Base-by-base conservation (phyloP, 2,888 invertebrate genomes). In the Gymnocheta viridis region DNA sequence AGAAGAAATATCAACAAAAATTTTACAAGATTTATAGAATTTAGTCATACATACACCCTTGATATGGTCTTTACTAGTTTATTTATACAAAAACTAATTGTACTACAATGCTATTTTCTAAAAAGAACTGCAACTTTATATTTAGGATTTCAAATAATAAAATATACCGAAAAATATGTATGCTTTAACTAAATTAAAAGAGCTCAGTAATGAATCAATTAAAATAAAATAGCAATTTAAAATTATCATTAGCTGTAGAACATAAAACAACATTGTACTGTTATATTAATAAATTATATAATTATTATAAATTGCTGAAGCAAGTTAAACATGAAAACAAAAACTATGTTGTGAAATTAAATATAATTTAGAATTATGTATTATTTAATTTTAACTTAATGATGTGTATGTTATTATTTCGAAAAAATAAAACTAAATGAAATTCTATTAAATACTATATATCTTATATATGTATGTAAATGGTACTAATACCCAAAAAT, bases 261-360 rank as follows among this genome's bases (percentile, higher is more conserved):
- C 51, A 49, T 66, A 56, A 60, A 79, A 78, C n/a, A 73, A 66
- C 41, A 72, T 78, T 35, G n/a, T n/a, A 54, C 67, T 60, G 67
- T 67, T 82, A 47, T 54, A 56, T 44, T 56, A 58, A 29, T 47
- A 32, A 27, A 54, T 64, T 64, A 35, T n/a, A 47, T 35, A 60
- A 60, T 32, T 58, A 41, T 41, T 58, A 41, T 29, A 49, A 77
- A 69, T 60, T 79, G 62, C 70, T 32, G 7, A 70, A 62, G 54
- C 62, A 83, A 74, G 22, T 51, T 38, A 78, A 82, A 67, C 27
- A 67, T 64, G 54, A 79, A 70, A 79, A 70, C 19, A 44, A 78
- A 38, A 64, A 80, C 49, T 54, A 79, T 83, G 82, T 83, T 83
- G 83, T 83, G 79, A 83, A 80, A 22, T 79, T 56, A 79, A 58